phyloP scores from a whole-genome alignment of 2,888 invertebrate genomes.

The Spodoptera exigua region DNA sequence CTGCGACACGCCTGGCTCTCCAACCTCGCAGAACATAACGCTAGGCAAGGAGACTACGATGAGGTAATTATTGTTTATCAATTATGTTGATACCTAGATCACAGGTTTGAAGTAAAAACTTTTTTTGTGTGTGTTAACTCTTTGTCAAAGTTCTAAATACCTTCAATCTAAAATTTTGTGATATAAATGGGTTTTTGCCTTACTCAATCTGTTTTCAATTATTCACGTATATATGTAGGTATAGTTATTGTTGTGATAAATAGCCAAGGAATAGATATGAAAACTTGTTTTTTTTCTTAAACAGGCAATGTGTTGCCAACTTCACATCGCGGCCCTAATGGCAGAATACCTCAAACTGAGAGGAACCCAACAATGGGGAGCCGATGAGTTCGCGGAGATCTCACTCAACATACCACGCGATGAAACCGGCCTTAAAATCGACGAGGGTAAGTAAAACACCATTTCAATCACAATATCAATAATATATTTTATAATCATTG shows the following conservation, averaged over 20 bases:
- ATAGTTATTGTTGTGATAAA: too few species aligned
- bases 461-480: slow-evolving; percentile 42
- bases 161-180: too few species aligned
- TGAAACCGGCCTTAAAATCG: slow-evolving; percentile 95
- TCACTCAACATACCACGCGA: slow-evolving; percentile 96
- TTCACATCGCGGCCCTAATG: slow-evolving; percentile 98
- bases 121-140: too few species aligned
- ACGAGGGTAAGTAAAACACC: slow-evolving; percentile 90
- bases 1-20: slow-evolving; percentile 98
- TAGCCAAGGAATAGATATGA: too few species aligned
- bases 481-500: slow-evolving; percentile 63
- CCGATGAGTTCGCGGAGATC: slow-evolving; percentile 94
- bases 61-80: slow-evolving; percentile 91
- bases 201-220: too few species aligned
- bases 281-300: background rate
- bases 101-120: too few species aligned
- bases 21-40: slow-evolving; percentile 96
- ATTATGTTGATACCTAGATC: too few species aligned
- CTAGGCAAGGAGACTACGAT: slow-evolving; percentile 94
- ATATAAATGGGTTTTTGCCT: too few species aligned
- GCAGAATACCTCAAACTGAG: slow-evolving; percentile 96
- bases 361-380: slow-evolving; percentile 94
- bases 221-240: too few species aligned
- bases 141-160: too few species aligned
- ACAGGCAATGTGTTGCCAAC: slow-evolving; percentile 97